Percentiles rank a stretch among this genome's conserved stretches.
Evolutionary conservation across 2,113 vertebrate species (phyloP).

Genomic region (Cottus gobio): DNA sequence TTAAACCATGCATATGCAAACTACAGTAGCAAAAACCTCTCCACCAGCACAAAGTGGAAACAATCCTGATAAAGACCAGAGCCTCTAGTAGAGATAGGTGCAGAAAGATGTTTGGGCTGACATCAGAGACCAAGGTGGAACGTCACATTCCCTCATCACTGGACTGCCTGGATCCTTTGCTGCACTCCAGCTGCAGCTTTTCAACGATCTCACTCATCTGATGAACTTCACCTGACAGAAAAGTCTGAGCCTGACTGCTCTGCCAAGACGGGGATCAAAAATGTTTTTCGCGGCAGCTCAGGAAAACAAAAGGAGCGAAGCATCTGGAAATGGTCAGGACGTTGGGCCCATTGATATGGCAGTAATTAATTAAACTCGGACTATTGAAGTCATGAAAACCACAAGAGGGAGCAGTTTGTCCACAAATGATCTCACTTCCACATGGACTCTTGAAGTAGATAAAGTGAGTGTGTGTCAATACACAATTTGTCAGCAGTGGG

Average conservation of each 20-base stretch:
- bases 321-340: background rate
- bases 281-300: background rate
- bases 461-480: background rate
- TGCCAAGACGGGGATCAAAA: conserved; percentile 32
- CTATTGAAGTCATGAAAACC: conserved; percentile 19
- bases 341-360: background rate
- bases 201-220: conserved; percentile 23
- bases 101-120: conserved; percentile 33
- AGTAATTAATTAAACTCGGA: conserved; percentile 19
- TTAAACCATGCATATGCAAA: background rate
- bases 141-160: conserved; percentile 24
- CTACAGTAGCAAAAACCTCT: background rate
- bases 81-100: conserved; percentile 1
- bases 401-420: conserved; percentile 66
- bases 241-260: background rate
- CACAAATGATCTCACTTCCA: conserved; percentile 18
- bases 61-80: background rate
- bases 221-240: conserved; percentile 15
- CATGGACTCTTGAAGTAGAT: background rate
- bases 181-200: conserved; percentile 42
- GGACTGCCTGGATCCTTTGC: background rate
- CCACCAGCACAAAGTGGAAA: background rate
- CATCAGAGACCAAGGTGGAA: conserved; percentile 27
- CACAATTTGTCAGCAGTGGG: conserved; percentile 2
- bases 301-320: conserved; percentile 2